phyloP scores from a whole-genome alignment of 2,888 invertebrate species.

The Eupithecia vulgata region DNA sequence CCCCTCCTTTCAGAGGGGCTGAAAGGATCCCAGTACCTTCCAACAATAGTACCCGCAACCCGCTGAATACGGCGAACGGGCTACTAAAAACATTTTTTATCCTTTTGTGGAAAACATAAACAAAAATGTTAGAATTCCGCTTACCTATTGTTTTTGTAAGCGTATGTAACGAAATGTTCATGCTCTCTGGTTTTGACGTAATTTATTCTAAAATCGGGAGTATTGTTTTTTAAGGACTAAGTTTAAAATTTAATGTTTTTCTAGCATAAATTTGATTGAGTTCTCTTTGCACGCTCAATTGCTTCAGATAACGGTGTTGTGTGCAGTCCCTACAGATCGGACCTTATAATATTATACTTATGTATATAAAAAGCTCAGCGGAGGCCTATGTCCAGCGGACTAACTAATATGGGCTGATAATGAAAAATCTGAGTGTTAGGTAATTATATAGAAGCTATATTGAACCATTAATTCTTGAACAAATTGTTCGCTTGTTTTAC shows the following conservation, averaged over 20 bases:
- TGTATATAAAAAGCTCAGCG: neutral
- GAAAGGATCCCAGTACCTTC: conserved; percentile 68
- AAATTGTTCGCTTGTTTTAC: too few relatives aligned
- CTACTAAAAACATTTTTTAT: conserved; percentile 52
- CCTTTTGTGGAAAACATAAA: conserved; percentile 69
- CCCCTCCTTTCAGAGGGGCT: conserved; percentile 66
- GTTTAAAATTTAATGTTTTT: conserved; percentile 18
- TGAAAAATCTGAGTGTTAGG: too few relatives aligned
- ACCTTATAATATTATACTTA: neutral
- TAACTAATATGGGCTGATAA: too few relatives aligned
- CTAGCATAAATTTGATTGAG: neutral
- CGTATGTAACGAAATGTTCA: conserved; percentile 62
- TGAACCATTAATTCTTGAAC: neutral
- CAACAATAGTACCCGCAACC: conserved; percentile 67
- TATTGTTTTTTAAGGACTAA: conserved; percentile 21
- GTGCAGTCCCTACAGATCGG: neutral
- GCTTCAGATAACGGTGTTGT: neutral
- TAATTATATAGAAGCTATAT: neutral
- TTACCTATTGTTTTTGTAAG: conserved; percentile 69
- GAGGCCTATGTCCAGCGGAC: too few relatives aligned
- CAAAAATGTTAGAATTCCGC: conserved; percentile 70
- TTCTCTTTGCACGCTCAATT: neutral
- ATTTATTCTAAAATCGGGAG: conserved; percentile 45
- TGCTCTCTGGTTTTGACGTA: conserved; percentile 47
- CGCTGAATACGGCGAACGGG: conserved; percentile 65